Percentiles rank a stretch among this genome's conserved stretches.
These are phyloP conservation scores for Pangasius djambal DNA, from an alignment of 2,797 vertebrate genomes.

Conservation along the genomic window DNA sequence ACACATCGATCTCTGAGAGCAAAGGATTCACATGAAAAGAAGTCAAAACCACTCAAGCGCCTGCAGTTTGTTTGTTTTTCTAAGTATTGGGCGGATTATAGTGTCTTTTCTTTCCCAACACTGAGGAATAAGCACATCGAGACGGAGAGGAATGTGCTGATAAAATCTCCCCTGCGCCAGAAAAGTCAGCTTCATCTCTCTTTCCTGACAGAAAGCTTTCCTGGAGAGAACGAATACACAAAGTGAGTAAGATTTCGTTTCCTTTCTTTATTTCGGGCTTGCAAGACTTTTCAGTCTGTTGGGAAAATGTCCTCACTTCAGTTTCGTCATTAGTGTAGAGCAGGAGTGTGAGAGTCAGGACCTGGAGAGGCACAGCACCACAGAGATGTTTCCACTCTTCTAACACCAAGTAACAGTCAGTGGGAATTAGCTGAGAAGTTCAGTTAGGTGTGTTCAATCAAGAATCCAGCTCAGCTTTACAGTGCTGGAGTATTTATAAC, in stretches of 20 bases:
- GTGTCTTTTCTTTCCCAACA: not conserved
- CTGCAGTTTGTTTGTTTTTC: not conserved
- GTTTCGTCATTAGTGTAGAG: not conserved
- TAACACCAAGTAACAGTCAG: not conserved
- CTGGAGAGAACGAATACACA: not conserved
- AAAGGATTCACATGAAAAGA: slow-evolving; percentile 43
- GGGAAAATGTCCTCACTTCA: not conserved
- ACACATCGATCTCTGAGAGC: not conserved
- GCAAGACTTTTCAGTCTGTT: not conserved
- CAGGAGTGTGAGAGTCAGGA: slow-evolving; percentile 8
- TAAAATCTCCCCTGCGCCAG: slow-evolving; percentile 64
- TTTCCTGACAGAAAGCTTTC: not conserved
- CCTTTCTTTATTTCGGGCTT: not conserved
- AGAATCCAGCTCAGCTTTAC: not conserved
- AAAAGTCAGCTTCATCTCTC: not conserved
- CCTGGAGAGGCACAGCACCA: not conserved
- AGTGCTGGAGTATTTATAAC: not conserved
- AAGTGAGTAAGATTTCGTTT: not conserved
- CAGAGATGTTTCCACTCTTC: not conserved
- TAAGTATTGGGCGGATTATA: slow-evolving; percentile 1
- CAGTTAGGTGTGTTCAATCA: not conserved
- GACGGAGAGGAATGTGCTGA: slow-evolving; percentile 67
- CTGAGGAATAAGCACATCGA: slow-evolving; percentile 30
- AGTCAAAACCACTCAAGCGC: slow-evolving; percentile 7
- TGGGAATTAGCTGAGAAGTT: not conserved